A percentile compares a stretch with the other conserved stretches of the same genome.
These are phyloP conservation scores for Bombyx mori DNA, from an alignment of 1,140 invertebrate species.

Conservation along the genomic window ASM3026992v2 NC_085116.1:16994001-16994500, in stretches of 20 bases:
- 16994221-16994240: slow-evolving; percentile 82
- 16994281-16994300: slow-evolving; percentile 92
- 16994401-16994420: slow-evolving; percentile 90
- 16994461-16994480: slow-evolving; percentile 95
- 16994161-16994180: slow-evolving; percentile 89
- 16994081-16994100: slow-evolving; percentile 89
- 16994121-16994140: slow-evolving; percentile 90
- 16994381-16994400: slow-evolving; percentile 96
- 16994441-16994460: slow-evolving; percentile 91
- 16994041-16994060: slow-evolving; percentile 83
- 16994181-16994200: slow-evolving; percentile 76
- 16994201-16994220: slow-evolving; percentile 77
- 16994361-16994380: slow-evolving; percentile 91
- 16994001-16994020: slow-evolving; percentile 77
- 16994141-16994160: slow-evolving; percentile 93
- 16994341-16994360: slow-evolving; percentile 91
- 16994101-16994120: slow-evolving; percentile 93
- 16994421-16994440: slow-evolving; percentile 92
- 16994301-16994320: slow-evolving; percentile 88
- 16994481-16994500: slow-evolving; percentile 92
- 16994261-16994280: slow-evolving; percentile 93
- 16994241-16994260: slow-evolving; percentile 74
- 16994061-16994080: slow-evolving; percentile 57
- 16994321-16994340: slow-evolving; percentile 94
- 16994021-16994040: slow-evolving; percentile 86